These are phyloP conservation scores for Acanthis flammea DNA, from an alignment of 2,797 vertebrate species.

Conservation along the genomic window DNA sequence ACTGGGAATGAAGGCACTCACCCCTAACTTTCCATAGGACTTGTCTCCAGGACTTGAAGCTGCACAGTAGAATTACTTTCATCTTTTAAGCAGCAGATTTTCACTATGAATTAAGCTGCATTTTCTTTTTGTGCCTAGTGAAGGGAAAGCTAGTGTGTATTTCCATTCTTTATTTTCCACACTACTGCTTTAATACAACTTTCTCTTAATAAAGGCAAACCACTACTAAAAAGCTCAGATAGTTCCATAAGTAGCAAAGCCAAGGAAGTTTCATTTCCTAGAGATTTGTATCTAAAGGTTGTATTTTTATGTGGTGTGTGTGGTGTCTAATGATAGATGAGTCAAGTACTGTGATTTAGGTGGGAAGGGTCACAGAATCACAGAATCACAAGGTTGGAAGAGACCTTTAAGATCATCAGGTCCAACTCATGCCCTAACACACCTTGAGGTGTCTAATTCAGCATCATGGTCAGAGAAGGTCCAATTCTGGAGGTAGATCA, in stretches of 20 bases:
- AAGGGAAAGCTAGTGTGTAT: neutral
- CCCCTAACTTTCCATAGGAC: neutral
- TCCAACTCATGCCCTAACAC: neutral
- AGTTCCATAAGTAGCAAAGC: neutral
- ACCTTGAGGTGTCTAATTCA: neutral
- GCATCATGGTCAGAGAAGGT: neutral
- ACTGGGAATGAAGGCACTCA: neutral
- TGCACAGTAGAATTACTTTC: neutral
- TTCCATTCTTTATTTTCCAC: slow-evolving; percentile 35
- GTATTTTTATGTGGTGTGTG: neutral
- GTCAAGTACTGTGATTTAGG: neutral
- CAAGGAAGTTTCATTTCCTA: slow-evolving; percentile 39
- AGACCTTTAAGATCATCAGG: neutral
- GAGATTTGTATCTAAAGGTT: neutral
- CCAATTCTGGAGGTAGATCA: neutral
- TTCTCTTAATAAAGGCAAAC: slow-evolving; percentile 23
- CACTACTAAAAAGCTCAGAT: neutral
- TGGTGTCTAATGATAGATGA: neutral
- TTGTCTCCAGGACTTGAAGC: neutral
- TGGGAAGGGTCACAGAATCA: neutral
- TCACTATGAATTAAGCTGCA: neutral
- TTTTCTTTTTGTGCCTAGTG: neutral
- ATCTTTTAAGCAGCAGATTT: neutral
- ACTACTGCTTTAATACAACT: neutral
- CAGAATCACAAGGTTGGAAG: neutral